phyloP scores from a whole-genome alignment of 2,888 invertebrate species.

The Andrena minutula region DNA sequence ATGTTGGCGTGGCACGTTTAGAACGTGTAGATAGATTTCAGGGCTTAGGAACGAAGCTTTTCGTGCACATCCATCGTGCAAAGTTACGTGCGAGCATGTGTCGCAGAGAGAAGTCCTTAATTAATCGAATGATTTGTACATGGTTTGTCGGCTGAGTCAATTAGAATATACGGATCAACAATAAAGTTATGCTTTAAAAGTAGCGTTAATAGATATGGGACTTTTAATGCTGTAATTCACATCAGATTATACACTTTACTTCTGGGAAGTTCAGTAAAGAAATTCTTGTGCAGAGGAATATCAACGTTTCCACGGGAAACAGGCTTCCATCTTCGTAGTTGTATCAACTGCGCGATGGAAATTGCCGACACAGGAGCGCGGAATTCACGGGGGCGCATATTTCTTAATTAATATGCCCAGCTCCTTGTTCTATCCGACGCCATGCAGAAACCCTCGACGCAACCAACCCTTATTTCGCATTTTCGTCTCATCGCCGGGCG shows the following conservation, averaged over 20 bases:
- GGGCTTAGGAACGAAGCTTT: conserved; percentile 27
- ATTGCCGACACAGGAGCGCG: neutral
- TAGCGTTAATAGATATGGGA: neutral
- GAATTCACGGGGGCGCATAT: conserved; percentile 21
- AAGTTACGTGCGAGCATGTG: conserved; percentile 32
- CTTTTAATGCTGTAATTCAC: too few relatives aligned
- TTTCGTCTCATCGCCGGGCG: conserved; percentile 52
- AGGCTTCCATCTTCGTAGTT: neutral
- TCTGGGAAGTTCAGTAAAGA: neutral
- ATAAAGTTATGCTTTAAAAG: conserved; percentile 10
- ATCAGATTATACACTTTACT: too few relatives aligned
- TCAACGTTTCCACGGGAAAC: neutral
- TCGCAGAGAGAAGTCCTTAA: conserved; percentile 60
- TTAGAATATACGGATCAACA: neutral
- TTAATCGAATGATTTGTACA: conserved; percentile 67
- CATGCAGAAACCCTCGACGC: conserved; percentile 27
- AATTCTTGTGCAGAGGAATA: neutral
- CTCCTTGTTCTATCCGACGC: conserved; percentile 30
- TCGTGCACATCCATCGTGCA: conserved; percentile 30
- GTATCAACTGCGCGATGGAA: neutral
- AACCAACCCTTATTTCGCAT: conserved; percentile 44
- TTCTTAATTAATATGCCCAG: conserved; percentile 47
- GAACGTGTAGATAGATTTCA: conserved; percentile 35
- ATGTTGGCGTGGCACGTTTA: conserved; percentile 22
- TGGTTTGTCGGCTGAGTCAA: conserved; percentile 26